Evolutionary conservation across 2,113 vertebrate genomes (phyloP), one percentile per base, ranked within the genome.

Genomic region (Halichoerus grypus): DNA sequence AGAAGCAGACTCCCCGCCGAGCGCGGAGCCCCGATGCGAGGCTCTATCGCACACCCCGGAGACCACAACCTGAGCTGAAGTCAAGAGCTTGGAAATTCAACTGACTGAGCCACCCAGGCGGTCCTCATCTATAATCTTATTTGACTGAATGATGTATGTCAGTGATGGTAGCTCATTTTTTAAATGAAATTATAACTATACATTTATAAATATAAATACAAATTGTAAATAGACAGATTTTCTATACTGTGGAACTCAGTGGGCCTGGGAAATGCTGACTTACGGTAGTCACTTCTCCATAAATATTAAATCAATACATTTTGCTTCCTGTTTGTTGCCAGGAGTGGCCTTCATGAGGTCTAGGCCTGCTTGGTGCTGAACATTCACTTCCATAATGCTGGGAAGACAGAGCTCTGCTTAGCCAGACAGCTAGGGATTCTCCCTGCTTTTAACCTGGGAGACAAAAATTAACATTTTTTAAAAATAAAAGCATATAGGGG

Each of bases 171-270:
- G 14, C 18, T 77, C 4, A 0, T 57, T 67, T 61, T 88, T 46
- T 8, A 95, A 95, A 31, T 72, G 28, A 86, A 92, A 95, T 90
- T 79, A 49, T 72, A 92, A n/a, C 24, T 71, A 49, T 4, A 57
- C 12, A 53, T 81, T 53, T 67, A 16, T 26, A 51, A 86, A 49
- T 71, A 57, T 76, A 74, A 93, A 88, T 95, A 95, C 11, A 12
- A 86, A 63, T 97, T 89, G 53, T 19, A n/a, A 82, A 91, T 39
- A 94, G 53, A 59, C 24, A 33, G 4, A 71, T 87, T 74, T 87
- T 72, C 46, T 95, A 16, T 77, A 26, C 53, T 80, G 19, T 36
- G 46, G 39, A n/a, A 74, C 14, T 85, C 26, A 63, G 9, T 15
- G 33, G 42, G n/a, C 15, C n/a, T 69, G 14, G 67, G 46, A 81